Base-by-base conservation (phyloP, 2,888 invertebrate genomes). In the Agrochola litura region DNA sequence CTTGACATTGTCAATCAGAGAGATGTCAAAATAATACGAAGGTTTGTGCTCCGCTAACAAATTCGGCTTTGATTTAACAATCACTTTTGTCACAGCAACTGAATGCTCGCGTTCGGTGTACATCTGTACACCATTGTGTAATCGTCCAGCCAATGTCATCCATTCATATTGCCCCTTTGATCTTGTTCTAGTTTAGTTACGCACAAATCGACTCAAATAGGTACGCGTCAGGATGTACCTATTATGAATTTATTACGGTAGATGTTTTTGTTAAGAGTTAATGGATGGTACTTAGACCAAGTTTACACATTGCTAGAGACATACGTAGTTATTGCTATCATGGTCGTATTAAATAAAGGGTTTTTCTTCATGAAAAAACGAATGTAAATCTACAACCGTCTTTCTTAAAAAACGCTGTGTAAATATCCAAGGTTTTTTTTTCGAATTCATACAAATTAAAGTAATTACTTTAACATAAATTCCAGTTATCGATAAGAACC, bases 51-150 rank as follows among this genome's bases (percentile, higher is more conserved):
- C 78, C 81, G 89, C 89, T 92, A 92, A 94, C 88, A 90, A 90
- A 92, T 91, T 86, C 90, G 92, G 92, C 92, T 93, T 94, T 93
- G 92, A 90, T 91, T 73, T 58, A 71, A 73, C 75, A 82, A 78
- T 79, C 56, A 83, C 77, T 76, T 87, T 84, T 81, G 88, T 88
- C 66, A 81, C 79, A 69, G 73, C 52, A 52, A 6, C 60, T 52
- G 73, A 70, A 63, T 74, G 52, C 58, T 43, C 41, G 61, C 60
- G 70, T 70, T 73, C 37, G 22, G 58, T 78, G 75, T 65, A 71
- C 52, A 61, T 61, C 58, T 78, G 76, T 67, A 46, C 22, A 71
- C 65, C 70, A 86, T 86, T 86, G 81, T 85, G 82, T 86, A 76
- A 81, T 77, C 75, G 72, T 69, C 79, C 81, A 67, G 58, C 78